Conservation (phyloP, 2,888 invertebrate genomes). For the Oscheius sp. region DNA sequence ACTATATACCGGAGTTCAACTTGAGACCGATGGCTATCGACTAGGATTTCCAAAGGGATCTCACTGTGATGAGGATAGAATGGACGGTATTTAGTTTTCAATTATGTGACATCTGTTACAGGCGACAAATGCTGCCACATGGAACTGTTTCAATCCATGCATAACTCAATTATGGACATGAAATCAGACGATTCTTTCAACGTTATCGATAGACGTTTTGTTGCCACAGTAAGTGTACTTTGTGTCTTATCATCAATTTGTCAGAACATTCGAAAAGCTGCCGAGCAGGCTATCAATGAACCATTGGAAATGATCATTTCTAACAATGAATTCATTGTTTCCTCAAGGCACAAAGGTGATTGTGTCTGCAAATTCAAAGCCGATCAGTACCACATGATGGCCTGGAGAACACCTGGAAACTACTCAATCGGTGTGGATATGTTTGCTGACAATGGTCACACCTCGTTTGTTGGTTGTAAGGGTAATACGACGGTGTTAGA, state of each 20-base stretch:
- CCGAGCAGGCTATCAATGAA: not conserved
- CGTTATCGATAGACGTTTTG: not conserved
- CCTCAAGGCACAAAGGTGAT: not conserved
- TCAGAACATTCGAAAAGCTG: not conserved
- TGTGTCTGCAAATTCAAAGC: conserved; percentile 9
- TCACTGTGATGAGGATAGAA: no score
- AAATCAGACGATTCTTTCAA: conserved; percentile 12
- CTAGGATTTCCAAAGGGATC: no score
- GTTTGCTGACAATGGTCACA: conserved; percentile 13
- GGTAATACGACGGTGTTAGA: not conserved
- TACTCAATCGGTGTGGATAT: not conserved
- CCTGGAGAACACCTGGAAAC: conserved; percentile 6
- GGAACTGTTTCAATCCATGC: conserved; percentile 15
- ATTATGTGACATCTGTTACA: not conserved
- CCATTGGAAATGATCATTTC: conserved; percentile 10
- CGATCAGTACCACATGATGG: conserved; percentile 11
- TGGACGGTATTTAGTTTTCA: no score
- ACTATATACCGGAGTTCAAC: no score
- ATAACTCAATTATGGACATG: conserved; percentile 1
- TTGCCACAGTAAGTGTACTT: conserved; percentile 3
- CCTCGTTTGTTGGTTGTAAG: conserved; percentile 8
- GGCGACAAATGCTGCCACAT: not conserved
- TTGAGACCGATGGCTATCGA: no score
- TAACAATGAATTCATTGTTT: not conserved
- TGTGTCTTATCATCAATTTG: not conserved